These are phyloP conservation scores for Cheilosia vulpina DNA, from an alignment of 2,888 invertebrate genomes.

Conservation along the genomic window DNA sequence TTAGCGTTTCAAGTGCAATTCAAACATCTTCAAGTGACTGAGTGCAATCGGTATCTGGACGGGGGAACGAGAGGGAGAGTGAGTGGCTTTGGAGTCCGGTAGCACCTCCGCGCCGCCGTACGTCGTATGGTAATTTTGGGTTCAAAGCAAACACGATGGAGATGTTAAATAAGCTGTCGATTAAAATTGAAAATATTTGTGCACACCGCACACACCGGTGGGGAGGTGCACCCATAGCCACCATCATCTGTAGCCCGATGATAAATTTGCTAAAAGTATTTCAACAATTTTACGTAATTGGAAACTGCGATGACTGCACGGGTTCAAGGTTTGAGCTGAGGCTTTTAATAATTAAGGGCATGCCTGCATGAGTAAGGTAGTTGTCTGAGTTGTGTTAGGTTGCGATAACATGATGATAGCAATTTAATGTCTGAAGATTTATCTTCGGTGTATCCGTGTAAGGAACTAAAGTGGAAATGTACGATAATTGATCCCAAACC, in stretches of 20 bases:
- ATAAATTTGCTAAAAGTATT: constrained; percentile 30
- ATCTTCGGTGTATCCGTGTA: not conserved
- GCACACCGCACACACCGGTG: not conserved
- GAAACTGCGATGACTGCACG: constrained; percentile 20
- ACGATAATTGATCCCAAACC: not conserved
- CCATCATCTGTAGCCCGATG: not conserved
- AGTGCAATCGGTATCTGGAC: constrained; percentile 42
- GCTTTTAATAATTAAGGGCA: constrained; percentile 67
- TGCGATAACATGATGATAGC: constrained; percentile 26
- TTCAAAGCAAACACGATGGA: constrained; percentile 67
- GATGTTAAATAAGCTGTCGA: constrained; percentile 71
- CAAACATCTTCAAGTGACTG: constrained; percentile 69
- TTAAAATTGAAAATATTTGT: constrained; percentile 42
- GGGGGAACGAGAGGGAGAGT: constrained; percentile 7
- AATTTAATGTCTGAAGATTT: constrained; percentile 25
- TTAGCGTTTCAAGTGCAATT: constrained; percentile 72
- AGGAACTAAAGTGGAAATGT: not conserved
- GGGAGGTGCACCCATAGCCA: not conserved
- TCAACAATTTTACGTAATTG: constrained; percentile 58
- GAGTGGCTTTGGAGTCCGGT: constrained; percentile 46
- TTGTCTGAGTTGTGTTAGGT: constrained; percentile 44
- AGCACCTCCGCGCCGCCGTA: constrained; percentile 22
- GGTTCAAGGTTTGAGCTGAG: constrained; percentile 59
- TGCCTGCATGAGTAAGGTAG: constrained; percentile 23
- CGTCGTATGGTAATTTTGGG: constrained; percentile 73